Evolutionary conservation across 2,888 invertebrate genomes (phyloP), one percentile per base, ranked within the genome.

Genomic region (Elegia similella): DNA sequence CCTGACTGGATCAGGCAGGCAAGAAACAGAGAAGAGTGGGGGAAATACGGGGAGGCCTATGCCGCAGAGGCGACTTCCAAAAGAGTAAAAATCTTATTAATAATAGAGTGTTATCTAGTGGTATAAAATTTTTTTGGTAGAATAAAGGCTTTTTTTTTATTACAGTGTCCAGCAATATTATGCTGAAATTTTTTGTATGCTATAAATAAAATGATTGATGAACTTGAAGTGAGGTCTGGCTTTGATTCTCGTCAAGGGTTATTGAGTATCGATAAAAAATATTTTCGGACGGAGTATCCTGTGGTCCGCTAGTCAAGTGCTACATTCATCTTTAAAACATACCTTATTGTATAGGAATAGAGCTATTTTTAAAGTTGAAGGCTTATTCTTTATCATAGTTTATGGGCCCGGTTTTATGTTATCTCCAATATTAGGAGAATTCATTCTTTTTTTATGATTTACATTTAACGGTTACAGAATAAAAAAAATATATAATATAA

Each of bases 181-280:
- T 23, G 23, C 5, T 23, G 23, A 23, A 30, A 29, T 30, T 30
- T 23, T 8, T 44, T 46, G 29, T 46, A 2, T 23, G 47, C 7
- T 47, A 47, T 47, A 30, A 30, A 30, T 23, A 47, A 13, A 47
- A 30, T 47, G 47, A 47, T 47, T 47, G 30, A 47, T 30, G 47
- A 30, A 7, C 29, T 47, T 23, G 47, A 6, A 23, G n/a, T n/a
- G 30, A n/a, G 30, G 13, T 30, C 46, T 12, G 46, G 46, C 5
- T 30, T 38, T 29, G 47, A 29, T 30, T 30, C 47, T 47, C 30
- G 30, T 30, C 47, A 30, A 30, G 47, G 30, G 47, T 47, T 47
- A 47, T 30, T 30, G 47, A 30, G 30, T 13, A 30, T 47, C 13
- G 47, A 30, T 47, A 8, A 30, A 15, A 47, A 47, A 38, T 38